These are phyloP conservation scores for Oreortyx pictus DNA, from an alignment of 2,797 vertebrate genomes.

Conservation along the genomic window DNA sequence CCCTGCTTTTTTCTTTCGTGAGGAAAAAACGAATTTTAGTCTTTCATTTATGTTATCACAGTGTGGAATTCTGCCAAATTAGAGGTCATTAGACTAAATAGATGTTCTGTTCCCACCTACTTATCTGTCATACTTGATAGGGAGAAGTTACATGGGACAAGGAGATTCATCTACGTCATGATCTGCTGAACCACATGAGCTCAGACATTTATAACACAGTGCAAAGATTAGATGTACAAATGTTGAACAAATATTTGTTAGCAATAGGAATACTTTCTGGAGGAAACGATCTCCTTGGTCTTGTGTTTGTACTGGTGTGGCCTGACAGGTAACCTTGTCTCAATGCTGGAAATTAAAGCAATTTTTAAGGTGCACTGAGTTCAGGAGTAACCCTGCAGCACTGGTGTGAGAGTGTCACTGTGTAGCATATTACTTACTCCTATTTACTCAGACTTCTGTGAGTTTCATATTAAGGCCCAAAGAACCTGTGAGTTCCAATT, in stretches of 20 bases:
- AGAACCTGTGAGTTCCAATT: neutral
- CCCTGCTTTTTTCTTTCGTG: neutral
- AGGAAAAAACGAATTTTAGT: neutral
- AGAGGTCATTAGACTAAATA: neutral
- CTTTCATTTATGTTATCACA: neutral
- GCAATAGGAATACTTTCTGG: neutral
- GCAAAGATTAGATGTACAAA: neutral
- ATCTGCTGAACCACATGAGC: neutral
- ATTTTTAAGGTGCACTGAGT: neutral
- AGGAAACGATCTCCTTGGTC: neutral
- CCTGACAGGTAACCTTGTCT: neutral
- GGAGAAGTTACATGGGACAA: neutral
- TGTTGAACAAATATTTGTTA: neutral
- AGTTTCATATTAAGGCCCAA: neutral
- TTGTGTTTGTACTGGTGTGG: neutral
- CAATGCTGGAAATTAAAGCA: neutral
- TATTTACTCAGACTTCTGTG: neutral
- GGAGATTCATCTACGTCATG: neutral
- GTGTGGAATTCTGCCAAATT: neutral
- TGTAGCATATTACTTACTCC: fast-evolving
- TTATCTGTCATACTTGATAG: neutral
- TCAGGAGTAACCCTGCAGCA: neutral
- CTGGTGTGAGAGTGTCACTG: too few species aligned
- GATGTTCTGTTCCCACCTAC: neutral
- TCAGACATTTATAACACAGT: neutral